These are phyloP conservation scores for Acleris cristana DNA, from an alignment of 2,888 invertebrate genomes.

Conservation along the genomic window DNA sequence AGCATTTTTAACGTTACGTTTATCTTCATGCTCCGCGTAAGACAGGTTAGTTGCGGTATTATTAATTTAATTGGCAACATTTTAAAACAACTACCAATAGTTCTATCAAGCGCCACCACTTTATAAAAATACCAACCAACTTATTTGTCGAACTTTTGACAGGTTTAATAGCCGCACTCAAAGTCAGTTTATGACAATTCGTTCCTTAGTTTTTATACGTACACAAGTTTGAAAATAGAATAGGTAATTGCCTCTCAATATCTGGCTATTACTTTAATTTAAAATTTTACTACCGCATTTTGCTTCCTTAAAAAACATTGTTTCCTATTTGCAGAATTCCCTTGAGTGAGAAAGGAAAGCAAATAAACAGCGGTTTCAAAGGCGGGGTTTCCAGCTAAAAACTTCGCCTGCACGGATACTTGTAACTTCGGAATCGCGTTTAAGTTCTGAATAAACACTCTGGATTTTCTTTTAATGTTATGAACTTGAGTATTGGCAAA, in stretches of 20 bases:
- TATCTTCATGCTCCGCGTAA: background rate
- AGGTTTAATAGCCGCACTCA: too few species aligned
- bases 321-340: constrained; percentile 34
- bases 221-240: too few species aligned
- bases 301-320: constrained; percentile 20
- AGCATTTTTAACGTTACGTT: constrained; percentile 1
- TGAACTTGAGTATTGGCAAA: constrained; percentile 28
- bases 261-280: background rate
- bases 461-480: constrained; percentile 32
- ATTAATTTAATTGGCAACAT: too few species aligned
- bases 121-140: too few species aligned
- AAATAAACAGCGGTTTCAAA: constrained; percentile 36
- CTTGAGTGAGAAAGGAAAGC: constrained; percentile 24
- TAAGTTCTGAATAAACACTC: constrained; percentile 35
- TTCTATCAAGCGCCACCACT: too few species aligned
- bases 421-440: constrained; percentile 31
- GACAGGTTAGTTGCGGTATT: too few species aligned
- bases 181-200: too few species aligned
- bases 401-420: constrained; percentile 30
- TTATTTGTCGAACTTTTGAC: too few species aligned
- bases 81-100: too few species aligned
- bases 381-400: constrained; percentile 24
- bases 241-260: too few species aligned
- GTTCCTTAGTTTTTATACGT: too few species aligned
- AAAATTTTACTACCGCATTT: background rate